phyloP scores from a whole-genome alignment of 2,888 invertebrate species.

The Tholera decimalis region DNA sequence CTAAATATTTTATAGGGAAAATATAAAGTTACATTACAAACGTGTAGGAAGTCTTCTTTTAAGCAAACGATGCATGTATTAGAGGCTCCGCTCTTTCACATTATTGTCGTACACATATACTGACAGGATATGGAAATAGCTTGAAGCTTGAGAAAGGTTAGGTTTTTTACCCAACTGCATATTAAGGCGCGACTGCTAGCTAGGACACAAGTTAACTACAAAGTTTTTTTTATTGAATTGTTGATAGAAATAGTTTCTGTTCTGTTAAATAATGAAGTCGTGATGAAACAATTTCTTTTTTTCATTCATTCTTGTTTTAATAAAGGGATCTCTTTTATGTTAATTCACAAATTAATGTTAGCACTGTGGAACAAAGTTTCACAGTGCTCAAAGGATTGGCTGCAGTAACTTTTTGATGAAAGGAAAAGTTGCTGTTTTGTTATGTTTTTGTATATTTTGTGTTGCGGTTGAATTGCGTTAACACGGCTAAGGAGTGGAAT shows the following conservation, averaged over 20 bases:
- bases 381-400: not conserved
- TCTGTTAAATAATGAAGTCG: not conserved
- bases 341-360: not conserved
- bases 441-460: not conserved
- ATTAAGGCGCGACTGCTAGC: no score
- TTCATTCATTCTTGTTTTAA: not conserved
- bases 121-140: no score
- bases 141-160: no score
- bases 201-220: no score
- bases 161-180: no score
- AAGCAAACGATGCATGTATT: no score
- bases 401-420: not conserved
- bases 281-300: not conserved
- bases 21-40: no score
- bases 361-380: not conserved
- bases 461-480: not conserved
- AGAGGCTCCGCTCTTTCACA: no score
- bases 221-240: not conserved
- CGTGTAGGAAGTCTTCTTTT: no score
- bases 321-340: not conserved
- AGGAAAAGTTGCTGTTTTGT: not conserved
- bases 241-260: not conserved
- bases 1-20: no score
- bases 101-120: no score
- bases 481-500: no score